Conservation (phyloP, 2,888 invertebrate species). For the Dromius quadrimaculatus region DNA sequence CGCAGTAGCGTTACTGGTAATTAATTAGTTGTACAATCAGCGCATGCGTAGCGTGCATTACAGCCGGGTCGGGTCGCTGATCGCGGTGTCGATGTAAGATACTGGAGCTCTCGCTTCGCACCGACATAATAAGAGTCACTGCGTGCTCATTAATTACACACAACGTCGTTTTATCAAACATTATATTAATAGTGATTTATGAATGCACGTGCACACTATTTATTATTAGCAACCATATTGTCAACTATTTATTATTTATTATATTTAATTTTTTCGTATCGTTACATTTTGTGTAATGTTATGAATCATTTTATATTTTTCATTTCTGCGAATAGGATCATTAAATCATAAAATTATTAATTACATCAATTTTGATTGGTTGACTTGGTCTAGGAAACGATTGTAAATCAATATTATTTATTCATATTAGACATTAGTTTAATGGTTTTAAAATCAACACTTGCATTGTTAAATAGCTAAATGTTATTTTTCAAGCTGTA, state of each 20-base stretch:
- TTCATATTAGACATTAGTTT: slow-evolving; percentile 32
- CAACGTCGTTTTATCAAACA: slow-evolving; percentile 50
- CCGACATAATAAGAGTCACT: slow-evolving; percentile 47
- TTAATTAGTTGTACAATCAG: slow-evolving; percentile 39
- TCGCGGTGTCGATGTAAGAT: slow-evolving; percentile 41
- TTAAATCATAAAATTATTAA: slow-evolving; percentile 41
- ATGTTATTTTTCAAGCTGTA: slow-evolving; percentile 33
- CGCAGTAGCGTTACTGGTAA: slow-evolving; percentile 6
- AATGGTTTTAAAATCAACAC: slow-evolving; percentile 38
- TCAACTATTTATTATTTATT: slow-evolving; percentile 51
- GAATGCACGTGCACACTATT: slow-evolving; percentile 51
- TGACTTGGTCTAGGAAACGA: slow-evolving; percentile 20
- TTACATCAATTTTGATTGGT: slow-evolving; percentile 32
- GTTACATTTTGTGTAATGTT: slow-evolving; percentile 49
- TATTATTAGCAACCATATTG: slow-evolving; percentile 47
- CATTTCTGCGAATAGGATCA: slow-evolving; percentile 21
- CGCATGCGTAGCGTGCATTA: slow-evolving; percentile 27
- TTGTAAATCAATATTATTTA: slow-evolving; percentile 31
- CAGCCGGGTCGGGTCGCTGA: background rate
- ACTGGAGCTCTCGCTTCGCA: slow-evolving; percentile 19
- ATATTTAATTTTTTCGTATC: slow-evolving; percentile 49
- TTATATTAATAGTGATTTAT: slow-evolving; percentile 53
- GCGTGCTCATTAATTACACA: slow-evolving; percentile 51
- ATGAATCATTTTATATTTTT: slow-evolving; percentile 48
- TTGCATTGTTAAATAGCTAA: slow-evolving; percentile 23